These are phyloP conservation scores for Adoxophyes honmai DNA, from an alignment of 1,140 invertebrate species.

Conservation along the genomic window DNA sequence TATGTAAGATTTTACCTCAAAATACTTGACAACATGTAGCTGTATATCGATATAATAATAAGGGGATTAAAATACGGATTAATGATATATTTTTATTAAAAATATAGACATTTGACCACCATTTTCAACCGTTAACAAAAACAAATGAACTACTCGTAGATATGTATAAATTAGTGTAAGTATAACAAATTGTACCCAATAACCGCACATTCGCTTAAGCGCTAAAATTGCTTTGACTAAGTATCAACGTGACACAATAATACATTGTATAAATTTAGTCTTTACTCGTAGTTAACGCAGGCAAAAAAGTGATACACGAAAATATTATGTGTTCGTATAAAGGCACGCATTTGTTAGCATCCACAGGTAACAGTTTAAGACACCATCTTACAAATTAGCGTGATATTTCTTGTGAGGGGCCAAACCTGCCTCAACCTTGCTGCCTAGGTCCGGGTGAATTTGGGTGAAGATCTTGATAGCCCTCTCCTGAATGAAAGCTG, in stretches of 20 bases:
- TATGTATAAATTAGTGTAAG: neutral
- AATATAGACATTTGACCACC: neutral
- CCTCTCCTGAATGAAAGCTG: conserved; percentile 91
- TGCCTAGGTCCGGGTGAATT: conserved; percentile 83
- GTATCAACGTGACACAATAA: no score
- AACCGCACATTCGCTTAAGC: no score
- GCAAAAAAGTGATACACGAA: no score
- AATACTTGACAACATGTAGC: no score
- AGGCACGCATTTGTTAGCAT: conserved; percentile 26
- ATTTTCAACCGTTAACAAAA: neutral
- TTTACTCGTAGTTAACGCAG: no score
- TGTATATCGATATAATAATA: no score
- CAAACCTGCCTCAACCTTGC: conserved; percentile 80
- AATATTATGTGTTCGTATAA: no score
- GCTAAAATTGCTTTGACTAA: no score
- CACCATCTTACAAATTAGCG: conserved; percentile 75
- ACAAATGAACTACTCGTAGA: conserved; percentile 11
- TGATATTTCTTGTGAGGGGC: conserved; percentile 76
- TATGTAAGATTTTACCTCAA: no score
- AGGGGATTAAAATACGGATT: neutral
- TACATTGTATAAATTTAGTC: no score
- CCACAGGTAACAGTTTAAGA: conserved; percentile 15
- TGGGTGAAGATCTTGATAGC: conserved; percentile 86
- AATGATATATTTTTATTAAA: neutral
- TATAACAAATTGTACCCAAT: no score